phyloP scores from a whole-genome alignment of 2,797 vertebrate genomes.

The Rallus crepitans region DNA sequence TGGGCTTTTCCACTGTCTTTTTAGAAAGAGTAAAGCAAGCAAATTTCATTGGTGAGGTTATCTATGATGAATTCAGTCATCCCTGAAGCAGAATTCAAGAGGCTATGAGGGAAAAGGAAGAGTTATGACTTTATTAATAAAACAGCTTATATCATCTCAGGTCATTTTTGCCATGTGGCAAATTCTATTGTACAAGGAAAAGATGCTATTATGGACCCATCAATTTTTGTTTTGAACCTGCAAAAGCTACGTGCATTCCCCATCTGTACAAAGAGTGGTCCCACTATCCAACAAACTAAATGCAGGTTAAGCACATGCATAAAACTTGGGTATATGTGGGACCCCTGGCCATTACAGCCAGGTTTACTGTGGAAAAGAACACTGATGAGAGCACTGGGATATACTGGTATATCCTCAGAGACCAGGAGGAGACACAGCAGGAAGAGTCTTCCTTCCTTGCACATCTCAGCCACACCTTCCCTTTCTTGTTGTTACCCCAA shows the following conservation, averaged over 20 bases:
- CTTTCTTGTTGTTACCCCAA: not conserved
- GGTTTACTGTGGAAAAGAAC: not conserved
- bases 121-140: not conserved
- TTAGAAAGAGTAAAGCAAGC: not conserved
- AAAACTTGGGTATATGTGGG: not conserved
- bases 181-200: not conserved
- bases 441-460: not conserved
- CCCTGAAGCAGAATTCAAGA: slow-evolving; percentile 4
- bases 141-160: not conserved
- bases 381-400: not conserved
- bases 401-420: not conserved
- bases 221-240: not conserved
- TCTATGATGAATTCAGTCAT: slow-evolving; percentile 2
- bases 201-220: not conserved
- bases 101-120: not conserved
- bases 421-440: not conserved
- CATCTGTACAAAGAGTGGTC: not conserved
- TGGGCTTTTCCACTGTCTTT: not conserved
- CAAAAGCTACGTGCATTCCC: not conserved
- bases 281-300: not conserved
- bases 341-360: not conserved
- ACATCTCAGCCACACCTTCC: not conserved
- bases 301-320: not conserved
- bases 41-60: slow-evolving; percentile 20
- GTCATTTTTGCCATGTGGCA: not conserved